Base-by-base conservation (phyloP, 64 coral and sea anemone genomes). In the Trachythela sp. region DNA sequence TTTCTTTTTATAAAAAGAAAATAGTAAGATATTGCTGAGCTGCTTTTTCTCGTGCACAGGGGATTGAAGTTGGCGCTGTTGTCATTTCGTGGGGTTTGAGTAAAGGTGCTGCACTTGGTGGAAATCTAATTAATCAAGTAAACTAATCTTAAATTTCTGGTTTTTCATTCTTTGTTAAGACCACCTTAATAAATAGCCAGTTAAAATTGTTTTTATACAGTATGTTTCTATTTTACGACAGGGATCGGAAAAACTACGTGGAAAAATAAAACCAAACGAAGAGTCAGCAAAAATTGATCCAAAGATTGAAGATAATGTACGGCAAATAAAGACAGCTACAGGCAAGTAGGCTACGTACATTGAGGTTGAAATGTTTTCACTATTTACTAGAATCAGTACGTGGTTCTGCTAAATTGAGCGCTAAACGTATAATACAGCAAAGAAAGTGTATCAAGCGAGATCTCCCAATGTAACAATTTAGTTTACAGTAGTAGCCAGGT, bases 21-120 rank as follows among this genome's bases (percentile, higher is more conserved):
- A 17, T 34, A 7, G 7, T 11, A 48, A 9, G 84, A 13, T 40
- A 31, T 15, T 24, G 0, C 10, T 29, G 17, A 48, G 8, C 48
- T 40, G 39, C 37, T 36, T 92, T 18, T 92, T 0, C 13, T 94
- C 24, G 24, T 24, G 26, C 41, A 41, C 54, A 98, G 95, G 95
- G 95, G 24, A 98, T 98, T 76, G 54, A 77, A 20, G 85, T 98
- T 83, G 95, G 93, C 11, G 89, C 95, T 51, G 93, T 92, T 37
- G 34, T 94, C 6, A 87, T 98, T 40, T 93, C 95, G 15, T 98
- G 95, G 95, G 93, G 95, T 48, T 45, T 98, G 2, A 92, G 83
- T 31, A 98, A 98, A 58, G 95, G 95, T 13, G 95, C 95, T 40
- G 91, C 94, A 93, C 88, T 94, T 14, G 95, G 95, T 80, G 75